These are phyloP conservation scores for Furcula furcula DNA, from an alignment of 2,888 invertebrate species.

Conservation along the genomic window DNA sequence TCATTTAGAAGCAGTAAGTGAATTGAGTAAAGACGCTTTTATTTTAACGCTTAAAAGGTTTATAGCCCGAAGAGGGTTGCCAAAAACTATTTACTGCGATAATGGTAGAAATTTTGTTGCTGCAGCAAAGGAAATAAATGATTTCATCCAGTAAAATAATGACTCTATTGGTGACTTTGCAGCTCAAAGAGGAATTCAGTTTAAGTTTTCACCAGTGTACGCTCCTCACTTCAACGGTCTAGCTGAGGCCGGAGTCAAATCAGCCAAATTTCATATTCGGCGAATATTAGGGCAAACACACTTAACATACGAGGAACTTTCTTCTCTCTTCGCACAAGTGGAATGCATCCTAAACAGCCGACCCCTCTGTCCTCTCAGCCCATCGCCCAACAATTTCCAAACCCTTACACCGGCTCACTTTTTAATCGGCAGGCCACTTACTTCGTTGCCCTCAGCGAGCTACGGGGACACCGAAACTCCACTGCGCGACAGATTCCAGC, in stretches of 20 bases:
- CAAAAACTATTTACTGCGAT: too few relatives aligned
- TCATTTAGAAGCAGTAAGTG: too few relatives aligned
- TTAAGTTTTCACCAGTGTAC: slow-evolving; percentile 15
- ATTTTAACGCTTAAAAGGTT: too few relatives aligned
- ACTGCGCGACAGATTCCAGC: slow-evolving; percentile 3
- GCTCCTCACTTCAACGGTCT: slow-evolving; percentile 11
- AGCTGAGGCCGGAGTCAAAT: background rate
- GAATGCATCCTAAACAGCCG: slow-evolving; percentile 5
- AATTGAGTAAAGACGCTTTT: too few relatives aligned
- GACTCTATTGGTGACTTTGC: too few relatives aligned
- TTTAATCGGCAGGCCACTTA: slow-evolving; percentile 6
- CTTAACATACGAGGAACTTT: background rate
- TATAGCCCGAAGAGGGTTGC: too few relatives aligned
- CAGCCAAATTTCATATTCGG: background rate
- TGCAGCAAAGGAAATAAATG: too few relatives aligned
- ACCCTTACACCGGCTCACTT: slow-evolving; percentile 5
- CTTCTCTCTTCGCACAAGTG: slow-evolving; percentile 1
- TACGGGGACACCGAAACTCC: background rate
- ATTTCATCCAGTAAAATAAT: too few relatives aligned
- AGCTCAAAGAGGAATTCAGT: too few relatives aligned
- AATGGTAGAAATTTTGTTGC: too few relatives aligned
- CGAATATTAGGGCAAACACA: background rate
- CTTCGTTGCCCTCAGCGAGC: slow-evolving; percentile 1
- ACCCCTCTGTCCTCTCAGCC: slow-evolving; percentile 2
- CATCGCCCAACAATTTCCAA: slow-evolving; percentile 1